Evolutionary conservation across 2,113 vertebrate species (phyloP).

Genomic region (Isichthys henryi): DNA sequence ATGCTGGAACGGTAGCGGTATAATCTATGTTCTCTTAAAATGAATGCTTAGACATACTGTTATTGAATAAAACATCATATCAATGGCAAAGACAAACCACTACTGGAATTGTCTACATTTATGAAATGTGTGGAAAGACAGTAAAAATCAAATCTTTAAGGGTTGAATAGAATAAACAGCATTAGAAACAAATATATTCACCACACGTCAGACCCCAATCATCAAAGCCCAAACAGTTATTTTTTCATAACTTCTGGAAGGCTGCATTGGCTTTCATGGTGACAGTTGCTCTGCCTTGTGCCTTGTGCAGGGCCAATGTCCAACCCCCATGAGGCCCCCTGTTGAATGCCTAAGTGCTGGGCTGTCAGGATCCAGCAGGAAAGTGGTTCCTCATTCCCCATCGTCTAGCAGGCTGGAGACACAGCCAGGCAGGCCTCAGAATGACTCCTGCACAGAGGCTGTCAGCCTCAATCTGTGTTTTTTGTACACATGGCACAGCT

Average conservation of each 20-base stretch:
- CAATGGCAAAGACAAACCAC: not conserved
- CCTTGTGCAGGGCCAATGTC: not conserved
- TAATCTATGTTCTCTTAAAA: not conserved
- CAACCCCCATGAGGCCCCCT: not conserved
- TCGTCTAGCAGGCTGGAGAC: not conserved
- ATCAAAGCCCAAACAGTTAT: not conserved
- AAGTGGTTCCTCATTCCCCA: not conserved
- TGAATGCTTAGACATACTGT: not conserved
- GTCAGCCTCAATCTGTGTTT: not conserved
- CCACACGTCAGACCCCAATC: not conserved
- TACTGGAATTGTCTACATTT: not conserved
- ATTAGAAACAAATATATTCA: not conserved
- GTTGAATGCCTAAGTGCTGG: not conserved
- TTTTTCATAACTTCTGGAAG: not conserved
- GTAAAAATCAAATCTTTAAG: not conserved
- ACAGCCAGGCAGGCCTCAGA: not conserved
- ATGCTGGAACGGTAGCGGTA: not conserved
- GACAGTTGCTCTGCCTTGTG: not conserved
- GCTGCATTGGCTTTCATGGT: not conserved
- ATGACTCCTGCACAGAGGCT: not conserved
- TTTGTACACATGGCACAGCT: conserved; percentile 1
- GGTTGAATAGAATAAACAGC: not conserved
- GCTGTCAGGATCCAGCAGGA: not conserved
- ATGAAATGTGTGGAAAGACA: not conserved
- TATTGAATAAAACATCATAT: not conserved